Evolutionary conservation across 2,113 vertebrate genomes (phyloP).

Genomic region (Noturus placidus): DNA sequence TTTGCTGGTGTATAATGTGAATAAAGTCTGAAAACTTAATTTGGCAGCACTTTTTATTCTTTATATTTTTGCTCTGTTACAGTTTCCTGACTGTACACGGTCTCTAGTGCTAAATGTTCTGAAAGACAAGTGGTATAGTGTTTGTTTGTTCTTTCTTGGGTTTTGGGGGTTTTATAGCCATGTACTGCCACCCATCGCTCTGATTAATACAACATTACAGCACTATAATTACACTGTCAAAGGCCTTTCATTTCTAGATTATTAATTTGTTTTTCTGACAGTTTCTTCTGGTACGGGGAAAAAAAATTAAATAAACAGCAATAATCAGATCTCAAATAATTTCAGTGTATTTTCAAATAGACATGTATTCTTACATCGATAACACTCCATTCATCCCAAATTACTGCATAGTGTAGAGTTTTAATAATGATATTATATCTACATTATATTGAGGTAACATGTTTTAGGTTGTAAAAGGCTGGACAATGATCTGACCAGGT

Average conservation of each 20-base stretch:
- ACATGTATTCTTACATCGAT: not conserved
- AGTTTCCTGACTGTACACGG: not conserved
- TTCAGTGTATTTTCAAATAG: not conserved
- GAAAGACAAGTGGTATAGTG: not conserved
- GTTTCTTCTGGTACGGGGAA: not conserved
- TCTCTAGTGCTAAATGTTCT: not conserved
- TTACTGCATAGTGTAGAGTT: not conserved
- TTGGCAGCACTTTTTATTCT: not conserved
- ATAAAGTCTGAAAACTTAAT: not conserved
- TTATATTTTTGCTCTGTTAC: not conserved
- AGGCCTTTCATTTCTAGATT: not conserved
- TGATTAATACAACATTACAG: not conserved
- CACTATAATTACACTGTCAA: slow-evolving; percentile 14
- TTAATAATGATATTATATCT: not conserved
- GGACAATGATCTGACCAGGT: not conserved
- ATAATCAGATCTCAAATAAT: not conserved
- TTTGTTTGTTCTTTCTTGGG: not conserved
- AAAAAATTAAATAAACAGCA: not conserved
- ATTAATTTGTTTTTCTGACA: not conserved
- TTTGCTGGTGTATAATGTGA: not conserved
- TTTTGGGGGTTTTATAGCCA: not conserved
- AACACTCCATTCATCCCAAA: no score
- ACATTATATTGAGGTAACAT: not conserved
- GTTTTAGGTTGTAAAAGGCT: not conserved
- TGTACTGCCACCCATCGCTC: not conserved